phyloP scores from a whole-genome alignment of 2,797 vertebrate genomes.

The Enteromius fasciolatus region DNA sequence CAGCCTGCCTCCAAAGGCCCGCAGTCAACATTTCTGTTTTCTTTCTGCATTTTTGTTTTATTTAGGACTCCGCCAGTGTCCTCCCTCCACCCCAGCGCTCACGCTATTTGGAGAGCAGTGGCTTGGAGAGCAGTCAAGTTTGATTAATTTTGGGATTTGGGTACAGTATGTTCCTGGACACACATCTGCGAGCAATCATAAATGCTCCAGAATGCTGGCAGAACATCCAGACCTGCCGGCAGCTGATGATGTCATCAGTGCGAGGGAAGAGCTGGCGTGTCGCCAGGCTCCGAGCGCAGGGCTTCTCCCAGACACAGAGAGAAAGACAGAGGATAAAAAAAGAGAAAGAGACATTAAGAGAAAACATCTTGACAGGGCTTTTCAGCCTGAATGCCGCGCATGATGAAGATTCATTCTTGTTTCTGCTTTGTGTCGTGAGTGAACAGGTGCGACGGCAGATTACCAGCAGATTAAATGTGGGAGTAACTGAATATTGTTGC shows the following conservation, averaged over 20 bases:
- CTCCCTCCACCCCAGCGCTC: conserved; percentile 60
- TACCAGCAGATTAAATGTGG: conserved; percentile 46
- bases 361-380: conserved; percentile 39
- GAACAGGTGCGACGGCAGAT: conserved; percentile 49
- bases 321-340: conserved; percentile 53
- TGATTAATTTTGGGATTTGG: conserved; percentile 99
- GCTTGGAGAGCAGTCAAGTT: conserved; percentile 97
- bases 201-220: conserved; percentile 99
- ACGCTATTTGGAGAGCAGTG: conserved; percentile 85
- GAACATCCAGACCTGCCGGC: conserved; percentile 99
- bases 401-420: conserved; percentile 40
- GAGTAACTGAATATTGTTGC: conserved; percentile 48
- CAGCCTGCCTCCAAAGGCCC: conserved; percentile 70
- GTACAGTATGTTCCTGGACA: conserved; percentile 99
- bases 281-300: conserved; percentile 67
- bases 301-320: conserved; percentile 55
- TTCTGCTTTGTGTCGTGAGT: conserved; percentile 10
- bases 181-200: conserved; percentile 99
- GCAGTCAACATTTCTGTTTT: conserved; percentile 73
- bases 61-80: conserved; percentile 48
- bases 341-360: conserved; percentile 52
- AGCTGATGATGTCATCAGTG: conserved; percentile 98
- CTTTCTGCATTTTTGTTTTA: conserved; percentile 63
- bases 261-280: conserved; percentile 86
- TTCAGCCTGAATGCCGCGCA: conserved; percentile 35